These are phyloP conservation scores for Atta texana DNA, from an alignment of 1,140 invertebrate genomes.

Conservation along the genomic window DNA sequence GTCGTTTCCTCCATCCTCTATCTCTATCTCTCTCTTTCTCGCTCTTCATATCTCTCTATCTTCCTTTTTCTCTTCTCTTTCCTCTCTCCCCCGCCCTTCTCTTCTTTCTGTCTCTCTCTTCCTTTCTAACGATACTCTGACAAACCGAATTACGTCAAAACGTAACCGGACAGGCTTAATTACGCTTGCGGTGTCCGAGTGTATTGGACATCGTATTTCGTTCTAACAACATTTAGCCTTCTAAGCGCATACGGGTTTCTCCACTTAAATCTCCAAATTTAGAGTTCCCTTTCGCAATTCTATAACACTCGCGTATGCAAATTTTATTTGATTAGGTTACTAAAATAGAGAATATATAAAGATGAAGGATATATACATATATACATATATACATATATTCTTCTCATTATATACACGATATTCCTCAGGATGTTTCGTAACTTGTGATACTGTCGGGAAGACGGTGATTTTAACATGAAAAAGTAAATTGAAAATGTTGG, in stretches of 20 bases:
- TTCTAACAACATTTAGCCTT: slow-evolving; percentile 8
- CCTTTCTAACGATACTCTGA: background rate
- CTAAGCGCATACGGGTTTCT: background rate
- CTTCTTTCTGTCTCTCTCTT: background rate
- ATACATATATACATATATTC: too few species aligned
- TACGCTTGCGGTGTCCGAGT: background rate
- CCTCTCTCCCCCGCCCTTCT: too few species aligned
- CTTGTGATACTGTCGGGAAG: too few species aligned
- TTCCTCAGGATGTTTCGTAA: too few species aligned
- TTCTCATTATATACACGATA: too few species aligned
- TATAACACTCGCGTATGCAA: background rate
- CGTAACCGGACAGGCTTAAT: slow-evolving; percentile 6
- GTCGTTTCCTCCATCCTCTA: slow-evolving; percentile 21
- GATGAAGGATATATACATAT: too few species aligned
- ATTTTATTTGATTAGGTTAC: too few species aligned
- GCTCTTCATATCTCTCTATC: too few species aligned
- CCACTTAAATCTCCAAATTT: background rate
- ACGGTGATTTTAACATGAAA: too few species aligned
- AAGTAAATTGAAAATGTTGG: too few species aligned
- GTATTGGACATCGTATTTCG: slow-evolving; percentile 25
- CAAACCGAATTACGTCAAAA: slow-evolving; percentile 45
- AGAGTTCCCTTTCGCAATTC: background rate
- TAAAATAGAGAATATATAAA: too few species aligned
- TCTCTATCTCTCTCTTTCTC: background rate
- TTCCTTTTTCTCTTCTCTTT: too few species aligned